phyloP scores from a whole-genome alignment of 2,888 invertebrate genomes.

The Oligia latruncula region DNA sequence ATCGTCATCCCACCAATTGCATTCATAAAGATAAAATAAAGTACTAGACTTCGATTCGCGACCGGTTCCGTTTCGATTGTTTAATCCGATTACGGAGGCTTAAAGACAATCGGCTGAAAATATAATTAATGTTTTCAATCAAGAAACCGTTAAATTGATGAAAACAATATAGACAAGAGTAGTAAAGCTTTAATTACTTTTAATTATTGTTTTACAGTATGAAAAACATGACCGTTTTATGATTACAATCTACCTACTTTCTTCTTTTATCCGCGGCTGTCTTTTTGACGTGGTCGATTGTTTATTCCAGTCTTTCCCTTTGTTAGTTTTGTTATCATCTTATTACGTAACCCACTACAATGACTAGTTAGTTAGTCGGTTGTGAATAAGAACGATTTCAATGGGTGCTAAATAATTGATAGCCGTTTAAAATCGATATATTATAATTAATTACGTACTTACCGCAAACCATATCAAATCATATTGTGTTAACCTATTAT shows the following conservation, averaged over 20 bases:
- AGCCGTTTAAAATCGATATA: slow-evolving; percentile 29
- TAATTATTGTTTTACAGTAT: neutral
- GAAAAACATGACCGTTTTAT: neutral
- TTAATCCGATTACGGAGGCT: slow-evolving; percentile 25
- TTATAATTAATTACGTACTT: neutral
- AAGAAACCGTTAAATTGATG: neutral
- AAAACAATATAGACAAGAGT: neutral
- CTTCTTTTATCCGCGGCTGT: neutral
- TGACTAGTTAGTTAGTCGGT: slow-evolving; percentile 30
- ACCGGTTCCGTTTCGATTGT: slow-evolving; percentile 4
- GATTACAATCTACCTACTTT: neutral
- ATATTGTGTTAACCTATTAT: slow-evolving; percentile 11
- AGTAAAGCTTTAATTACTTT: neutral
- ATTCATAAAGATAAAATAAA: slow-evolving; percentile 3
- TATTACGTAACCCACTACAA: slow-evolving; percentile 10
- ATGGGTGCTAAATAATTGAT: slow-evolving; percentile 32
- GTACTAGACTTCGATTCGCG: slow-evolving; percentile 1
- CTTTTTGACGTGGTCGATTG: slow-evolving; percentile 9
- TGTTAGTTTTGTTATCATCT: slow-evolving; percentile 27
- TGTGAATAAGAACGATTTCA: slow-evolving; percentile 32
- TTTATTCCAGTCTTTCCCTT: slow-evolving; percentile 2
- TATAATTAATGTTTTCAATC: slow-evolving; percentile 25
- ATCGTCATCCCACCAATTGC: no score
- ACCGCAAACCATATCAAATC: neutral
- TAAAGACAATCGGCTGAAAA: slow-evolving; percentile 14